phyloP scores from a whole-genome alignment of 2,113 vertebrate genomes.

The Gnathonemus longibarbis region DNA sequence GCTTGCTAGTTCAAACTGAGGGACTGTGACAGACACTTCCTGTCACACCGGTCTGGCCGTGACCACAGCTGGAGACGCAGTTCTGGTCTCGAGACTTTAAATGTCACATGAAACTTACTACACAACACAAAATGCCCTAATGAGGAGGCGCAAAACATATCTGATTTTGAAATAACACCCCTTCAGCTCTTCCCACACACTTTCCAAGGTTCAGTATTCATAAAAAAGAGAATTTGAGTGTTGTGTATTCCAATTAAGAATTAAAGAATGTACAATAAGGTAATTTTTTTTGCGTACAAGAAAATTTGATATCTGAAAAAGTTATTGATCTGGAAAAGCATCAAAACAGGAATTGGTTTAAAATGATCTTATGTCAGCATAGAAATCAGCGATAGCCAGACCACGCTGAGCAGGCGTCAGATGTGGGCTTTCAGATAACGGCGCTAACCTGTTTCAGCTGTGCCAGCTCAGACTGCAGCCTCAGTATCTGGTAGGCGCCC shows the following conservation, averaged over 20 bases:
- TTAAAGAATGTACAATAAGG: background rate
- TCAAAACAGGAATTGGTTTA: background rate
- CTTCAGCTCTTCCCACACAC: background rate
- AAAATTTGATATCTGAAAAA: background rate
- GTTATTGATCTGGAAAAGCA: background rate
- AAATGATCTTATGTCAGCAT: background rate
- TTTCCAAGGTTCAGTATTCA: background rate
- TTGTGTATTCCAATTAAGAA: background rate
- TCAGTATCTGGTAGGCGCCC: constrained; percentile 37
- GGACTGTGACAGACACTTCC: background rate
- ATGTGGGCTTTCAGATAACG: background rate
- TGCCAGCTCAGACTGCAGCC: constrained; percentile 28
- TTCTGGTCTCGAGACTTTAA: constrained; percentile 11
- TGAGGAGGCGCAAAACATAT: background rate
- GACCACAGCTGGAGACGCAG: constrained; percentile 19
- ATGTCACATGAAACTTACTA: constrained; percentile 15
- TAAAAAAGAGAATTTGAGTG: background rate
- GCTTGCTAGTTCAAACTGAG: background rate
- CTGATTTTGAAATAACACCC: constrained; percentile 9
- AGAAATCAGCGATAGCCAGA: background rate
- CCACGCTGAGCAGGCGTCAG: background rate
- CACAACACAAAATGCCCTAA: background rate
- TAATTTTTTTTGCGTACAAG: background rate
- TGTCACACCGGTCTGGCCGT: constrained; percentile 10
- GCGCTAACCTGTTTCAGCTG: constrained; percentile 31